Evolutionary conservation across 2,113 vertebrate genomes (phyloP).

Genomic region (Petaurus breviceps): DNA sequence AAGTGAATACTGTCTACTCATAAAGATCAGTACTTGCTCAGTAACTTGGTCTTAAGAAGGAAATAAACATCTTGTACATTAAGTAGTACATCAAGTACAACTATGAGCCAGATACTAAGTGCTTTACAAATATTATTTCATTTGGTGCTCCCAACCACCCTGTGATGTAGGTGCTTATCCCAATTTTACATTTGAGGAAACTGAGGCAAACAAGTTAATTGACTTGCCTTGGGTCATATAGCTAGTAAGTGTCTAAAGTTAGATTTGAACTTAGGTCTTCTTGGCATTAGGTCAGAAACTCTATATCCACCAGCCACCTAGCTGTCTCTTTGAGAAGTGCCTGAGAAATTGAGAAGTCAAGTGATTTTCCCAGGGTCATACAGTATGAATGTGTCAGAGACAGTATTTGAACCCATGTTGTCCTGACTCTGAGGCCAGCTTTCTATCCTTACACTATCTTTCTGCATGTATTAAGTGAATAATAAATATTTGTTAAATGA

Average conservation of each 20-base stretch:
- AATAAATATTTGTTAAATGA: too few species aligned
- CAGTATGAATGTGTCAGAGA: too few species aligned
- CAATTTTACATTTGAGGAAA: not conserved
- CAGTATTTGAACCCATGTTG: too few species aligned
- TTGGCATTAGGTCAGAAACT: not conserved
- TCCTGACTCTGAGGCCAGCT: too few species aligned
- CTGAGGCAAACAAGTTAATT: not conserved
- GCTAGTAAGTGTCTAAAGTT: not conserved
- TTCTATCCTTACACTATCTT: too few species aligned
- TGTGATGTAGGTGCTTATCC: not conserved
- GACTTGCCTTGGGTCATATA: not conserved
- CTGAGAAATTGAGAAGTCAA: not conserved
- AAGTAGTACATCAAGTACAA: too few species aligned
- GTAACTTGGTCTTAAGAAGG: not conserved
- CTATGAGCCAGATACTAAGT: not conserved
- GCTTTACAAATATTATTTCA: not conserved
- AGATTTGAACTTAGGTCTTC: not conserved
- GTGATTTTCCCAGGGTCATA: too few species aligned
- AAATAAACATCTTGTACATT: not conserved
- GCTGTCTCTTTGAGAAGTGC: not conserved
- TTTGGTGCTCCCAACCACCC: not conserved
- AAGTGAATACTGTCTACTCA: not conserved
- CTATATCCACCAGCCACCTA: not conserved
- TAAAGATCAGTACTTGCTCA: not conserved
- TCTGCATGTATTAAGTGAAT: too few species aligned